These are phyloP conservation scores for Drosophila mayri DNA, from an alignment of 1,140 invertebrate species.

Conservation along the genomic window DNA sequence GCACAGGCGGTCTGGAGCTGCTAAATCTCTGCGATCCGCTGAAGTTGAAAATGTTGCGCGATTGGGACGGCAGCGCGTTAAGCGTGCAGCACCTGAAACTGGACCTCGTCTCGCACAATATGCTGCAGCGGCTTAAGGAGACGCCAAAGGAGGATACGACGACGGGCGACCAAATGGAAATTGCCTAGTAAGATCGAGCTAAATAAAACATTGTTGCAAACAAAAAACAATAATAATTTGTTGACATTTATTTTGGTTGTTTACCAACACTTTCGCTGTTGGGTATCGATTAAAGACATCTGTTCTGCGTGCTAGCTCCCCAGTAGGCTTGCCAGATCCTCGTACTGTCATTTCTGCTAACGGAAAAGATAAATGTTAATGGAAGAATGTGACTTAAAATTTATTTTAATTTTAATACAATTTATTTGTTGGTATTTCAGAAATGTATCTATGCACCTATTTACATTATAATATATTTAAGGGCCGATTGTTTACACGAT, in stretches of 20 bases:
- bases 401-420: background rate
- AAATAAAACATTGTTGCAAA: conserved; percentile 8
- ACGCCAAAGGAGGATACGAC: background rate
- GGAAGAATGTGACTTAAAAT: too few relatives aligned
- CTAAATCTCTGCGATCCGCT: conserved; percentile 78
- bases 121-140: conserved; percentile 69
- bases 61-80: conserved; percentile 82
- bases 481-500: background rate
- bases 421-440: background rate
- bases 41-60: conserved; percentile 72
- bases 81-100: conserved; percentile 83
- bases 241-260: conserved; percentile 17
- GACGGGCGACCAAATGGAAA: conserved; percentile 50
- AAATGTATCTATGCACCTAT: background rate
- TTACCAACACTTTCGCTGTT: conserved; percentile 13
- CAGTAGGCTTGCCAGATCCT: background rate
- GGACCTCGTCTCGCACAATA: conserved; percentile 75
- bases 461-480: too few relatives aligned
- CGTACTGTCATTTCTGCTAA: too few relatives aligned
- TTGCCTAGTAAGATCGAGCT: conserved; percentile 9
- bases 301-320: background rate
- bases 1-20: conserved; percentile 88
- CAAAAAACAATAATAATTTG: conserved; percentile 11
- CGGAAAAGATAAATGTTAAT: background rate
- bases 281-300: conserved; percentile 8